Percentiles rank a stretch among this genome's conserved stretches.
Evolutionary conservation across 1,140 invertebrate genomes (phyloP).

Genomic region (Neocloeon triangulifer): DNA sequence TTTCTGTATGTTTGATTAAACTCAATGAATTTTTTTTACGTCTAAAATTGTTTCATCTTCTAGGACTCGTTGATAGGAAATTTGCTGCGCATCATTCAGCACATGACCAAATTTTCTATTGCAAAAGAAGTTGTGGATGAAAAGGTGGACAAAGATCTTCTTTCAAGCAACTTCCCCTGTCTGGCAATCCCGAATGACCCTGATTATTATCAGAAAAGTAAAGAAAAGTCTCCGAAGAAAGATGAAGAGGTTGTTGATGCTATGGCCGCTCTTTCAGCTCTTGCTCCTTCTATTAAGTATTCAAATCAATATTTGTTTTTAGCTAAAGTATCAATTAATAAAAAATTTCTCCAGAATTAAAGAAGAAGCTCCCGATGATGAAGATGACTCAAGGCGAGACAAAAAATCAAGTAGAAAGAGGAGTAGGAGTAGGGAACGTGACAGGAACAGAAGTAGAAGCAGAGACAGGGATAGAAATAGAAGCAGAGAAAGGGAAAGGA

Average conservation of each 20-base stretch:
- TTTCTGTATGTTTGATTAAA: conserved; percentile 24
- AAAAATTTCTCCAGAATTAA: not conserved
- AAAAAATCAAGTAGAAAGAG: conserved; percentile 9
- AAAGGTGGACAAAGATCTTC: conserved; percentile 24
- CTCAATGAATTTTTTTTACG: not conserved
- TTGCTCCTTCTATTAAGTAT: conserved; percentile 37
- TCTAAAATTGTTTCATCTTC: conserved; percentile 9
- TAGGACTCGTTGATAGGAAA: conserved; percentile 82
- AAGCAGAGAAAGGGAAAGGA: conserved; percentile 13
- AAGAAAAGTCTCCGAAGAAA: conserved; percentile 10
- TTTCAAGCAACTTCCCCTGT: conserved; percentile 67
- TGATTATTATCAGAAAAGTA: conserved; percentile 17
- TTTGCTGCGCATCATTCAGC: conserved; percentile 76
- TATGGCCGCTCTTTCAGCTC: conserved; percentile 73
- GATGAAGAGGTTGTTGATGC: conserved; percentile 43
- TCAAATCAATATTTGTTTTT: conserved; percentile 8
- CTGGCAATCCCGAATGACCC: conserved; percentile 74
- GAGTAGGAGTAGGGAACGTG: conserved; percentile 10
- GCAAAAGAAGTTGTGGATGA: conserved; percentile 31
- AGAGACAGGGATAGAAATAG: conserved; percentile 10
- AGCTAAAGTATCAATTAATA: not conserved
- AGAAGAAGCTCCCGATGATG: not conserved
- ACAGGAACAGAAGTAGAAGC: conserved; percentile 11
- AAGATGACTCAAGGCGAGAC: conserved; percentile 9
- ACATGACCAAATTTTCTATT: too few relatives aligned